Evolutionary conservation across 2,888 invertebrate genomes (phyloP).

Genomic region (Chymomyza caudatula): DNA sequence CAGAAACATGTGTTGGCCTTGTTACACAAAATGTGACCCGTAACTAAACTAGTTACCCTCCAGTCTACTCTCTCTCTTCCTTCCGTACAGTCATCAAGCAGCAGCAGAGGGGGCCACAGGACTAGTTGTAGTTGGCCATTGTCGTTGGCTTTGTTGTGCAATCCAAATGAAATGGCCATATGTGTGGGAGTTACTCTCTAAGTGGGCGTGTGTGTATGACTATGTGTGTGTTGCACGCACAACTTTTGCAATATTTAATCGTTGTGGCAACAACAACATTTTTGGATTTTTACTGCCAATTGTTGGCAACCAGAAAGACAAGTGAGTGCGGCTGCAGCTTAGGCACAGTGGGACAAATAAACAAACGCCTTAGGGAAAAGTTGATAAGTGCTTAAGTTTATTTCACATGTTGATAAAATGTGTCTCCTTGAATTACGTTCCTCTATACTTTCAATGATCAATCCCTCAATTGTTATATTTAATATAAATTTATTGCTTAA

Average conservation of each 20-base stretch:
- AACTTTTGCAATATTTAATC: constrained; percentile 73
- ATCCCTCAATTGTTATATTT: too few relatives aligned
- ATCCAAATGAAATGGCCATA: constrained; percentile 70
- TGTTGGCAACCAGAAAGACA: constrained; percentile 31
- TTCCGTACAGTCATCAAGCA: not conserved
- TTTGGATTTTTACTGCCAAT: constrained; percentile 43
- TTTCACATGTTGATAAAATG: too few relatives aligned
- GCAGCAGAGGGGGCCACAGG: not conserved
- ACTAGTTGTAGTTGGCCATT: constrained; percentile 30
- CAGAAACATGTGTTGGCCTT: constrained; percentile 70
- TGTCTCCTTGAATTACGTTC: too few relatives aligned
- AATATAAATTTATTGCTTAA: too few relatives aligned
- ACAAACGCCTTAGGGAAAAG: too few relatives aligned
- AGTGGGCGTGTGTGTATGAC: not conserved
- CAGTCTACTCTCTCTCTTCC: not conserved
- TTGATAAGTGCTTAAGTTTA: too few relatives aligned
- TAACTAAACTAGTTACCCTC: too few relatives aligned
- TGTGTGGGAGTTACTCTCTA: not conserved
- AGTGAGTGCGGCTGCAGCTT: constrained; percentile 15
- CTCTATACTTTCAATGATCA: too few relatives aligned
- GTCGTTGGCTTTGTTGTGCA: constrained; percentile 53
- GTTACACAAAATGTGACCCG: constrained; percentile 37
- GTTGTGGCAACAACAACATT: constrained; percentile 61
- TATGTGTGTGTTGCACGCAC: constrained; percentile 65
- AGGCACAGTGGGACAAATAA: not conserved